Evolutionary conservation across 1,140 invertebrate genomes (phyloP), one percentile per base, ranked within the genome.

Genomic region (Leptinotarsa undecemlineata): DNA sequence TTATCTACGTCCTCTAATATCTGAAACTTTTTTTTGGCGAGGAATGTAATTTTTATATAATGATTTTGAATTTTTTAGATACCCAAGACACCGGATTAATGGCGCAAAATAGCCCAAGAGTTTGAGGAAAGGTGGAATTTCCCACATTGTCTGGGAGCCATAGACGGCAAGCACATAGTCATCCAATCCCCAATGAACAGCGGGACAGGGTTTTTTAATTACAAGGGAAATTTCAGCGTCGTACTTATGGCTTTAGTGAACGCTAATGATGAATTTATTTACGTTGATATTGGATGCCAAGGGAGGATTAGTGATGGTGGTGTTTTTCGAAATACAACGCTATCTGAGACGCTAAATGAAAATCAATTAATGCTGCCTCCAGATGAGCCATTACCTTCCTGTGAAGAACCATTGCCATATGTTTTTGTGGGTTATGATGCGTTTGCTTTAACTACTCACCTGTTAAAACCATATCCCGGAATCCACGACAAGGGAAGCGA

Each of bases 341-440:
- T 84, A 51, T 81, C 71, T 23, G 68, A 78, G 72, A 69, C 74
- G 75, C 48, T 77, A 19, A 11, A 75, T 47, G 70, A 78, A 78
- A 79, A 75, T 79, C 75, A 19, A 76, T 82, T 78, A 67, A 48
- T 68, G 70, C 48, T 84, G 51, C 83, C 80, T 26, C 11, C 26
- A 66, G 71, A 76, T 47, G 64, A 48, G 51, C 74, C 69, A 51
- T 77, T 84, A 23, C 76, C 76, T 19, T 57, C 71, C 69, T 78
- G 51, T 19, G 71, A 78, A 23, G 72, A 73, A 66, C 5, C 68
- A 21, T 47, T 82, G 48, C 81, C 83, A 57, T 78, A 81, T 81
- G 74, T 84, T 57, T 67, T 85, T 72, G 77, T 85, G 61, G 84
- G 75, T 71, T 85, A 85, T 77, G 82, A 84, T 63, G 85, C 85